Evolutionary conservation across 2,888 invertebrate genomes (phyloP), one percentile per base, ranked within the genome.

Genomic region (Griposia aprilina): DNA sequence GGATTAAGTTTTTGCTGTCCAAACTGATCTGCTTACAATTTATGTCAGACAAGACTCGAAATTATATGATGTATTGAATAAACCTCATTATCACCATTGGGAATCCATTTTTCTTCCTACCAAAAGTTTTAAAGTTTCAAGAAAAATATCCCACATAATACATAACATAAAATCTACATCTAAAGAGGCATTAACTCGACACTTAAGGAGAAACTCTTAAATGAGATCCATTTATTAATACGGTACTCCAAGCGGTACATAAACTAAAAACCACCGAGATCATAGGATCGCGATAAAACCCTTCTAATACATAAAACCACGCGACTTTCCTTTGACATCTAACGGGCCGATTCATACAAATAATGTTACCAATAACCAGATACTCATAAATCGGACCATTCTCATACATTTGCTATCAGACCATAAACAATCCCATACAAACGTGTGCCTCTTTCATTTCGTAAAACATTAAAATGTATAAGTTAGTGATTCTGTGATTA

Each of bases 401-500:
- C 87, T 88, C 90, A 89, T 91, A 90, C 87, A 91, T 89, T 91
- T 78, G 78, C 83, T 84, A 88, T 82, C 82, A 82, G 81, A 75
- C 83, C 83, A 84, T 91, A 91, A 90, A 91, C 88, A 88, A 87
- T 87, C 83, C 86, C 71, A 78, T 74, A 76, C 74, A 82, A 88
- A 87, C 76, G 73, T 87, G 80, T 86, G 80, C 41, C 81, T 83
- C 87, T 89, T 90, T 88, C 89, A 88, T 88, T 87, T 86, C 70
- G 81, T 82, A 70, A 62, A 87, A 85, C 87, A 87, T 90, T 86
- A 84, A 85, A 90, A 87, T 84, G 83, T 86, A 88, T 87, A 85
- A 84, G 81, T 85, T 88, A 88, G 87, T 85, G 87, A 87, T 74
- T 76, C 11, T 83, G 41, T 76, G 79, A 88, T 88, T 81, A 79